phyloP scores from a whole-genome alignment of 2,797 vertebrate genomes.

The Cossypha caffra region DNA sequence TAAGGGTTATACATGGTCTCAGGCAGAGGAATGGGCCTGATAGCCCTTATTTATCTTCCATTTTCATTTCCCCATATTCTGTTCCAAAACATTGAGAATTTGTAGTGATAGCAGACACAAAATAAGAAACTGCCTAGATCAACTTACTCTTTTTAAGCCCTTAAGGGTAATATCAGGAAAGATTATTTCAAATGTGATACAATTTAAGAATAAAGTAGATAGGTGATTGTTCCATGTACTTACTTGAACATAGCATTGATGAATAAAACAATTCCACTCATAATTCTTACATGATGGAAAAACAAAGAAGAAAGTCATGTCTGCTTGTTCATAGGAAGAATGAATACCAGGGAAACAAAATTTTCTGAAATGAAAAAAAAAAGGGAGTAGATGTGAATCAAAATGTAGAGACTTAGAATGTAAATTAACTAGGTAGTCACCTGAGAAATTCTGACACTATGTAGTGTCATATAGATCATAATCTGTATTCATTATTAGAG shows the following conservation, averaged over 20 bases:
- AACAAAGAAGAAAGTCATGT: background rate
- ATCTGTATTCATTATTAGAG: background rate
- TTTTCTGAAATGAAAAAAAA: background rate
- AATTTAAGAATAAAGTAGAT: background rate
- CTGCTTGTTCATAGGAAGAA: background rate
- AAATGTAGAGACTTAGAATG: background rate
- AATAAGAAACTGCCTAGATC: background rate
- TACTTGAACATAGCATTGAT: background rate
- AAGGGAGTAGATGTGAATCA: fast-evolving
- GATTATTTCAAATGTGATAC: background rate
- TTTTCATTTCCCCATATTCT: background rate
- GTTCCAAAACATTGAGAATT: background rate
- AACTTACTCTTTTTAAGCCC: background rate
- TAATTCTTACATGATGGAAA: background rate
- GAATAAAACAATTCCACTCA: background rate
- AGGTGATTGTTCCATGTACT: background rate
- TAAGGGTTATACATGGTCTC: background rate
- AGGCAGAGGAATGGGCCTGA: background rate
- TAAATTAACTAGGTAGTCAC: background rate
- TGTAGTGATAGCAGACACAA: background rate
- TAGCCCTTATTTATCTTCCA: background rate
- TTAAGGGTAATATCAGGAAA: background rate
- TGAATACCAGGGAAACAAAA: background rate
- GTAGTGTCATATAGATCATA: background rate
- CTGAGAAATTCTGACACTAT: background rate